phyloP scores from a whole-genome alignment of 2,797 vertebrate genomes.

The Falco columbarius region DNA sequence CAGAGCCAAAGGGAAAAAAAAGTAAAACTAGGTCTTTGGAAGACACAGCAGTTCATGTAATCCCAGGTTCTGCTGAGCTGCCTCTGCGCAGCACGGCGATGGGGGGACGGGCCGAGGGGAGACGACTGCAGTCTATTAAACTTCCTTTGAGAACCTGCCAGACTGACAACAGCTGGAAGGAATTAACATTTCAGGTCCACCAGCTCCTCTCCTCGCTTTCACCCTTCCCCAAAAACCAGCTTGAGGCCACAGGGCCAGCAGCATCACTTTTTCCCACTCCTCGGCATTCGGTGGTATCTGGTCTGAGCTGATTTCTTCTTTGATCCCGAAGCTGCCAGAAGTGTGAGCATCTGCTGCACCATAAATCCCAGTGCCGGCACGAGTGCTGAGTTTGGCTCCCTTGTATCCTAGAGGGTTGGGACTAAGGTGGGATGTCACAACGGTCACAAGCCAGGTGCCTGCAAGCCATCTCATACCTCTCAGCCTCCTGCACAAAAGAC shows the following conservation, averaged over 20 bases:
- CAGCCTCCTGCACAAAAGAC: not conserved
- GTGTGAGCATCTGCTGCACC: not conserved
- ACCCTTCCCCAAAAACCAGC: slow-evolving; percentile 28
- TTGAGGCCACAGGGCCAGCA: not conserved
- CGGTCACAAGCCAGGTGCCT: not conserved
- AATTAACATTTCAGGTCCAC: slow-evolving; percentile 62
- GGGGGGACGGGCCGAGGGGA: slow-evolving; percentile 35
- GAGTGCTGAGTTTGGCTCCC: accelerated
- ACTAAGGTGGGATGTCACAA: not conserved
- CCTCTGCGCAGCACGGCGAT: not conserved
- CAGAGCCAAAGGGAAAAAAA: not conserved
- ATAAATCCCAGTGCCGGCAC: accelerated
- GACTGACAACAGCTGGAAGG: slow-evolving; percentile 74
- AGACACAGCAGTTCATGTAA: slow-evolving; percentile 44
- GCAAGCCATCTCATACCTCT: not conserved
- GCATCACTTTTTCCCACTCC: slow-evolving; percentile 46
- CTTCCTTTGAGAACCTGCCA: slow-evolving; percentile 75
- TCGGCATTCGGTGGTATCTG: not conserved
- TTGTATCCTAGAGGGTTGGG: not conserved
- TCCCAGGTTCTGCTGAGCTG: slow-evolving; percentile 34
- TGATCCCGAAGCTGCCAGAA: not conserved
- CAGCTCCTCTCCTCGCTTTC: slow-evolving; percentile 35
- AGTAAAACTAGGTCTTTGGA: not conserved
- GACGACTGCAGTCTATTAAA: slow-evolving; percentile 71
- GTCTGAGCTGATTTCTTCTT: not conserved